Base-by-base conservation (phyloP, 2,888 invertebrate species). In the Biston stratarius region DNA sequence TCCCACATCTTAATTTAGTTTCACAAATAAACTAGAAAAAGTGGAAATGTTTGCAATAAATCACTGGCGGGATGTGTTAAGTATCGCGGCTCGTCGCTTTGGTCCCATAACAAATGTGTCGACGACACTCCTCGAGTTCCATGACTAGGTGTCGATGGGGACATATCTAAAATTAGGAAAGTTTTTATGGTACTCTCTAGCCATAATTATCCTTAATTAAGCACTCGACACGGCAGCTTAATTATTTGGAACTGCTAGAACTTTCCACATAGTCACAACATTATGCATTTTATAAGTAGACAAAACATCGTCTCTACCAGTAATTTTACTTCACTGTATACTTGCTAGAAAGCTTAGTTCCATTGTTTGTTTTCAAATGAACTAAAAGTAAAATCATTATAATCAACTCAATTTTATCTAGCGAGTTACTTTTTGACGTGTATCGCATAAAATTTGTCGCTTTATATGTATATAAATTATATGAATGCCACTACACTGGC, bases 61-160 rank as follows among this genome's bases (percentile, higher is more conserved):
- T 92, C 88, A 89, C 82, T 67, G 73, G 61, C 73, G 77, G 74
- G 83, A 85, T 80, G 88, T 85, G 88, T 87, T 88, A 88, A 89
- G 84, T 86, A 82, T 78, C 77, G 78, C 73, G 76, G 70, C 78
- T 77, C 80, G 78, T 73, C 77, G 79, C 82, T 75, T 77, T 79
- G 79, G 79, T 79, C 82, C 79, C 80, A 73, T 74, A 81, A 88
- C 91, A 85, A 90, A 91, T 88, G 87, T 89, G 91, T 90, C 86
- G 87, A 89, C 92, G 88, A 90, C 92, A 85, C 84, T 80, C 77
- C 74, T 81, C 81, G 84, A 85, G 86, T 84, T 81, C 81, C 74
- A 72, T 73, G 14, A 59, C 51, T 63, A 76, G 78, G 78, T 74
- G 78, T 76, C 76, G 82, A 86, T 82, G 80, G 83, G 84, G 81